These are phyloP conservation scores for Pagetopsis macropterus DNA, from an alignment of 2,797 vertebrate species.

Conservation along the genomic window DNA sequence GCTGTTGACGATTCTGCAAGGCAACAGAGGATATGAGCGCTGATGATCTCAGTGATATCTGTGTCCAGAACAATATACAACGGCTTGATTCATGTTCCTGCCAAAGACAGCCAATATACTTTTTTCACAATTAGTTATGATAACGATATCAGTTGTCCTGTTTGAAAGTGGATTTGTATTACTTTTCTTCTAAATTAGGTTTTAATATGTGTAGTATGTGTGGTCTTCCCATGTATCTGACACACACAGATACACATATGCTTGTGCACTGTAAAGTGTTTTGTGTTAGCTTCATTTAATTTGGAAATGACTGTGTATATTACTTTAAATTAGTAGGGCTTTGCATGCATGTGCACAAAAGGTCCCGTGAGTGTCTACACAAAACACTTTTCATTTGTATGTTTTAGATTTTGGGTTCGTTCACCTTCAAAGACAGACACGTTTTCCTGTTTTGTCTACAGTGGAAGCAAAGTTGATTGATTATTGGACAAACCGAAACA, in stretches of 20 bases:
- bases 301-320: neutral
- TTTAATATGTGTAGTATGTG: conserved; percentile 11
- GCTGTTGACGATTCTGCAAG: conserved; percentile 58
- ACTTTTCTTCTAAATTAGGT: conserved; percentile 37
- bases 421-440: conserved; percentile 46
- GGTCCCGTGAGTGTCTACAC: neutral
- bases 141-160: conserved; percentile 30
- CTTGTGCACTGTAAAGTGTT: neutral
- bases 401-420: conserved; percentile 14
- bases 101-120: conserved; percentile 55
- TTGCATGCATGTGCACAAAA: conserved; percentile 2
- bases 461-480: conserved; percentile 24
- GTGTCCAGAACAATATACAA: conserved; percentile 70
- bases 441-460: conserved; percentile 67
- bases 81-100: conserved; percentile 55
- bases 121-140: conserved; percentile 37
- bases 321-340: neutral
- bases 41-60: conserved; percentile 64
- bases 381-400: neutral
- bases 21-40: conserved; percentile 58
- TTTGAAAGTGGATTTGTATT: conserved; percentile 35
- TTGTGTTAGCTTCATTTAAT: conserved; percentile 16
- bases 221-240: neutral
- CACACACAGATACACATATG: neutral
- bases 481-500: neutral